These are phyloP conservation scores for Chionomys nivalis DNA, from an alignment of 2,113 vertebrate genomes.

Conservation along the genomic window DNA sequence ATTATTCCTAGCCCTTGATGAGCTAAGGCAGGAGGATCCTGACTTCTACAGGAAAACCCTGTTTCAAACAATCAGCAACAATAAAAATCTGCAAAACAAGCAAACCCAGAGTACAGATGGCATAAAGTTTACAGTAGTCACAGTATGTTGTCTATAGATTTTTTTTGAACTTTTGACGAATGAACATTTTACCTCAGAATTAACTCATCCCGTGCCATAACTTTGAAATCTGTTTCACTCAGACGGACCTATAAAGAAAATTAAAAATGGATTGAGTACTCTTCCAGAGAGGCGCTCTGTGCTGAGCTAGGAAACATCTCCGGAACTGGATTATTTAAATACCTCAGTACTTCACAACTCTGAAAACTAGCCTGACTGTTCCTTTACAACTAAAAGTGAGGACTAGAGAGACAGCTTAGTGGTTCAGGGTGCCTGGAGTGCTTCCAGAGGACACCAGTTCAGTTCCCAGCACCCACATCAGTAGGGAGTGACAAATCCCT, in stretches of 20 bases:
- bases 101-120: not conserved
- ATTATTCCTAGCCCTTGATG: not conserved
- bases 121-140: not conserved
- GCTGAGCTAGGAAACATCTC: not conserved
- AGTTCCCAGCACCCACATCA: not conserved
- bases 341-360: not conserved
- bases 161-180: conserved; percentile 15
- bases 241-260: conserved; percentile 93
- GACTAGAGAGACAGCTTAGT: not conserved
- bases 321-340: not conserved
- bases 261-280: not conserved
- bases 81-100: not conserved
- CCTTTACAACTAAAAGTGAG: not conserved
- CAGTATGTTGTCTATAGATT: not conserved
- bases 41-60: not conserved
- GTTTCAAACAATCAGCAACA: not conserved
- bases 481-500: not conserved
- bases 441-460: not conserved
- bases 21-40: not conserved
- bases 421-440: not conserved
- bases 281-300: not conserved
- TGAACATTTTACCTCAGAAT: conserved; percentile 91
- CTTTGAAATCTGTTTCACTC: conserved; percentile 98
- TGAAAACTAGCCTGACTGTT: not conserved
- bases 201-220: conserved; percentile 96